A percentile compares a stretch with the other conserved stretches of the same genome.
These are phyloP conservation scores for Malacoctenus gilli DNA, from an alignment of 2,797 vertebrate genomes.

Conservation along the genomic window DNA sequence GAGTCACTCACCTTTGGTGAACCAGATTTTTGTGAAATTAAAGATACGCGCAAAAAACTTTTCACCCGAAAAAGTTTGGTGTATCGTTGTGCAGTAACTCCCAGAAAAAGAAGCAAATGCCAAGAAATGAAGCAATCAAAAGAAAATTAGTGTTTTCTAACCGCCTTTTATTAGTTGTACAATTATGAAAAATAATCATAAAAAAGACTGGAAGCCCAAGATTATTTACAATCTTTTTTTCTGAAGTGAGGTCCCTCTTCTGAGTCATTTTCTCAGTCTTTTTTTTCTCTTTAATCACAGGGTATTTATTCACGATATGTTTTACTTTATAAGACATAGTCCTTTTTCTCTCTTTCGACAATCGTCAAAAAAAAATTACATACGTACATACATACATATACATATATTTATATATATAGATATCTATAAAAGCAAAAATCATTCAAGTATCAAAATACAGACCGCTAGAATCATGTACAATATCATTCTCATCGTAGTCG, in stretches of 20 bases:
- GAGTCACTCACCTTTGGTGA: too few relatives aligned
- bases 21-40: too few relatives aligned
- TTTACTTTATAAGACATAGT: constrained; percentile 82
- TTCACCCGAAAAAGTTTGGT: too few relatives aligned
- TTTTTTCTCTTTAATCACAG: constrained; percentile 72
- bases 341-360: constrained; percentile 84
- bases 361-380: constrained; percentile 85
- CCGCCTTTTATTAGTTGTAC: constrained; percentile 93
- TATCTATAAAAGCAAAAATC: constrained; percentile 92
- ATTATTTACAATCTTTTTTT: constrained; percentile 89
- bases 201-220: constrained; percentile 93
- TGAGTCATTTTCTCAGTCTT: constrained; percentile 73
- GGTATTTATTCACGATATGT: constrained; percentile 91
- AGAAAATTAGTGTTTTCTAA: constrained; percentile 40
- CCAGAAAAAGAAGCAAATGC: background rate
- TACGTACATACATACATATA: constrained; percentile 84
- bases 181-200: constrained; percentile 94
- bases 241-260: constrained; percentile 89
- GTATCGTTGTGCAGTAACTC: too few relatives aligned
- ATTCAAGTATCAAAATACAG: constrained; percentile 99
- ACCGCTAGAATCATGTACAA: constrained; percentile 90
- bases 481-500: constrained; percentile 74
- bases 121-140: constrained; percentile 22
- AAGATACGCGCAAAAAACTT: too few relatives aligned
- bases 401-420: constrained; percentile 81